Percentiles rank a stretch among this genome's conserved stretches.
phyloP scores from a whole-genome alignment of 2,797 vertebrate species.

The Siniperca scherzeri region DNA sequence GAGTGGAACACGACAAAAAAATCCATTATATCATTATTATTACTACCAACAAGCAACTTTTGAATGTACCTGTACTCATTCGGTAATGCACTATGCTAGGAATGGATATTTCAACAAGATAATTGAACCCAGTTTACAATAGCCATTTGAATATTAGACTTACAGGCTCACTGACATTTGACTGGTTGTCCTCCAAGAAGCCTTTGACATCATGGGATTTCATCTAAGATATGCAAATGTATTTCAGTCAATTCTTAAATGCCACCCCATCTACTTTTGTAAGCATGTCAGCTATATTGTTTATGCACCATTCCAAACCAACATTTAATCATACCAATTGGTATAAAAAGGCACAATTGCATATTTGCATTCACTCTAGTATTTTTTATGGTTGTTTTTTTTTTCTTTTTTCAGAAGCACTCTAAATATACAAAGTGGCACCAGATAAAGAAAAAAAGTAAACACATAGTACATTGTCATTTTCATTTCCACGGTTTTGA shows the following conservation, averaged over 20 bases:
- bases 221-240: conserved; percentile 89
- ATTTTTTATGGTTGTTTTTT: conserved; percentile 49
- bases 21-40: conserved; percentile 76
- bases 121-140: conserved; percentile 66
- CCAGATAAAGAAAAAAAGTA: conserved; percentile 87
- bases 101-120: conserved; percentile 74
- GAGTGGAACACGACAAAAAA: conserved; percentile 74
- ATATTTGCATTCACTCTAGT: conserved; percentile 98
- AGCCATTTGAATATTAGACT: conserved; percentile 65
- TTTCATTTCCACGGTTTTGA: conserved; percentile 66
- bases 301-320: conserved; percentile 90
- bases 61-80: conserved; percentile 75
- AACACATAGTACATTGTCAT: conserved; percentile 79
- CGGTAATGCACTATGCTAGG: conserved; percentile 76
- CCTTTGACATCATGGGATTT: conserved; percentile 87
- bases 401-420: conserved; percentile 91
- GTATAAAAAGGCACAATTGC: conserved; percentile 99
- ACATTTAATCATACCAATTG: conserved; percentile 93
- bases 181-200: conserved; percentile 91
- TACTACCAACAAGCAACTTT: conserved; percentile 80
- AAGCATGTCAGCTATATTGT: conserved; percentile 88
- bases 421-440: conserved; percentile 96
- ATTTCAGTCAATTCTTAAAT: conserved; percentile 77
- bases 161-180: conserved; percentile 81
- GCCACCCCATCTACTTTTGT: conserved; percentile 86